These are phyloP conservation scores for Silurus glanis DNA, from an alignment of 2,113 vertebrate species.

Conservation along the genomic window DNA sequence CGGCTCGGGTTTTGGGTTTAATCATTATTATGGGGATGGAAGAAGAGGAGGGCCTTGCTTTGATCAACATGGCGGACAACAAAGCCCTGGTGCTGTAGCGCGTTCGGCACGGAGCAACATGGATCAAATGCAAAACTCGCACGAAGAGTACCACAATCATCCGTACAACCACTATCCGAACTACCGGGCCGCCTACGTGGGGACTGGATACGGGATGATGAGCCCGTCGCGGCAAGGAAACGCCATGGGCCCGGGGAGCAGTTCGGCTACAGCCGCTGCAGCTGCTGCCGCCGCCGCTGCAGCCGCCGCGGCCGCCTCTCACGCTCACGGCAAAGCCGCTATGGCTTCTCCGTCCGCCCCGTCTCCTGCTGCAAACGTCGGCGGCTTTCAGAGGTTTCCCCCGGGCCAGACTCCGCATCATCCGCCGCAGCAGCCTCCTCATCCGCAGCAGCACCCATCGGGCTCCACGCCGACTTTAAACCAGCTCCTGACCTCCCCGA, in stretches of 20 bases:
- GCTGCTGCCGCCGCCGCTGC: constrained; percentile 9
- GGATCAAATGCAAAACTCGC: constrained; percentile 87
- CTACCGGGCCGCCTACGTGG: constrained; percentile 79
- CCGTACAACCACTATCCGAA: constrained; percentile 81
- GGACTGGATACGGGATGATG: constrained; percentile 79
- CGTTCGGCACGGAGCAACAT: constrained; percentile 78
- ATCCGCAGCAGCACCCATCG: constrained; percentile 77
- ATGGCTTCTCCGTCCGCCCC: constrained; percentile 65
- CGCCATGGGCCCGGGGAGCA: constrained; percentile 77
- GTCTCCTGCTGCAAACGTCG: constrained; percentile 63
- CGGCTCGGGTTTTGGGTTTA: constrained; percentile 79
- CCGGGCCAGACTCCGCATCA: constrained; percentile 77
- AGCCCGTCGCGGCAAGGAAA: constrained; percentile 79
- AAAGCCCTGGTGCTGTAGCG: constrained; percentile 90
- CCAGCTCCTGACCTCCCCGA: constrained; percentile 88
- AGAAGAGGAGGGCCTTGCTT: constrained; percentile 88
- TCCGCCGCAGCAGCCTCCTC: constrained; percentile 60
- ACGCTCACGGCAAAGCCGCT: constrained; percentile 71
- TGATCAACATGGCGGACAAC: constrained; percentile 99
- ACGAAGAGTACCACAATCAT: constrained; percentile 82
- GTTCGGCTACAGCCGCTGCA: constrained; percentile 47
- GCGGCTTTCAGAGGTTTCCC: constrained; percentile 83
- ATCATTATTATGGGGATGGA: constrained; percentile 85
- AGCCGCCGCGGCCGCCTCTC: constrained; percentile 47
- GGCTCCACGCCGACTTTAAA: constrained; percentile 89